Evolutionary conservation across 2,113 vertebrate genomes (phyloP), one percentile per base, ranked within the genome.

Genomic region (Bos taurus): DNA sequence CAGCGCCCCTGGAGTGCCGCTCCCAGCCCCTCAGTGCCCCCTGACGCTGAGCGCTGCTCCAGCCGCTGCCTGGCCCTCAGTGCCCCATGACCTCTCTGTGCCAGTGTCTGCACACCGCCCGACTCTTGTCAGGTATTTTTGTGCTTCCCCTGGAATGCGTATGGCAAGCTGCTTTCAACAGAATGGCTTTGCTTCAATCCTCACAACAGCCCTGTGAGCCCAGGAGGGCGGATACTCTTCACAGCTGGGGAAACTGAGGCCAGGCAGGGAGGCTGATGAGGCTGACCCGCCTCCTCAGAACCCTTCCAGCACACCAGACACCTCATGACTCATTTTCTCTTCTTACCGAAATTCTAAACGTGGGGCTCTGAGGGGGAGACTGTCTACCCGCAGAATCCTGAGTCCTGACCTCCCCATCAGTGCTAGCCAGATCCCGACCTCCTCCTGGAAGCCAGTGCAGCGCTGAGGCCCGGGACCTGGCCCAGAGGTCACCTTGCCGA

Each of bases 1-100:
- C 1, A 7, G 7, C 0, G 7, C 30, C 33, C 36, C 15, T 9
- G 2, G 56, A n/a, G 16, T 2, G 1, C 62, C 3, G 33, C 62
- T 64, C 62, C 30, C 15, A 0, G 14, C 30, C 30, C 14, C 3
- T 64, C 1, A 15, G 28, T 30, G 60, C 13, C 1, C 12, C 28
- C 28, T 13, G 2, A 13, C 33, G 5, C 60, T 2, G 19, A 56
- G 19, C 0, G 2, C 19, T 1, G 60, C 28, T 33, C 60, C 60
- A 62, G 60, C 13, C 6, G 14, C 30, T 33, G 9, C 60, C 60
- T 3, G 6, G 5, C 60, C 28, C 28, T 16, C 1, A 7, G 16
- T 43, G 13, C 54, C 64, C 4, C 28, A 3, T 7, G 6, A 13
- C 54, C 56, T 59, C 43, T 33, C 16, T 2, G 0, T 5, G 77